Base-by-base conservation (phyloP, 2,113 vertebrate species). In the Sander vitreus region DNA sequence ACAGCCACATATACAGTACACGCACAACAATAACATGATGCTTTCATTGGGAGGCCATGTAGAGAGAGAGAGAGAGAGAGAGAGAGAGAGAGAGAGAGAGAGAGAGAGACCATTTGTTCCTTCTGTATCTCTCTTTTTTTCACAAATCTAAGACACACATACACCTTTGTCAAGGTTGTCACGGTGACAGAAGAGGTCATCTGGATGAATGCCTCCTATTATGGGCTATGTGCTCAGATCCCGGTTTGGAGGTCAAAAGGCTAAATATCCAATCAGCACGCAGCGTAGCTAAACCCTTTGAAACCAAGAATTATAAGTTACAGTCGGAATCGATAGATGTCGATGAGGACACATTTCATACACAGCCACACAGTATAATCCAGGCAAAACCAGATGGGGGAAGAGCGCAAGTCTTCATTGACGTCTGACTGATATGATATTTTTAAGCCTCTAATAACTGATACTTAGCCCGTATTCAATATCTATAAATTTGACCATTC, bases 181-280 rank as follows among this genome's bases (percentile, higher is more conserved):
- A 51, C 10, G 6, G 45, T 47, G 74, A 89, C 86, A 80, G 77
- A 60, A 57, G 75, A 89, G 78, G 85, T 92, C 80, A 83, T 88
- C 66, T 78, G 84, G 88, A 89, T 93, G 81, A 91, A 93, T 84
- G 84, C 63, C 76, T 74, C 70, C 72, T 78, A 69, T 92, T 89
- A 48, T 82, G 62, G 80, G 77, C 84, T 73, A 51, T 73, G 51
- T 74, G 83, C 81, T 86, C 36, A 63, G 82, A 89, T 89, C 58
- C 50, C 51, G 2, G 43, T 73, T 74, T 73, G 47, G 63, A 62
- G 86, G 88, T 86, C 81, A 82, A 53, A 67, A 80, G 85, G 84
- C 88, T 89, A 91, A 93, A 89, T 78, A 77, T 90, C 86, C 86
- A 89, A 89, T 92, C 90, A 86, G 81, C 15, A 18, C 55, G 48